Evolutionary conservation across 2,113 vertebrate genomes (phyloP).

Genomic region (Antigone vipio): DNA sequence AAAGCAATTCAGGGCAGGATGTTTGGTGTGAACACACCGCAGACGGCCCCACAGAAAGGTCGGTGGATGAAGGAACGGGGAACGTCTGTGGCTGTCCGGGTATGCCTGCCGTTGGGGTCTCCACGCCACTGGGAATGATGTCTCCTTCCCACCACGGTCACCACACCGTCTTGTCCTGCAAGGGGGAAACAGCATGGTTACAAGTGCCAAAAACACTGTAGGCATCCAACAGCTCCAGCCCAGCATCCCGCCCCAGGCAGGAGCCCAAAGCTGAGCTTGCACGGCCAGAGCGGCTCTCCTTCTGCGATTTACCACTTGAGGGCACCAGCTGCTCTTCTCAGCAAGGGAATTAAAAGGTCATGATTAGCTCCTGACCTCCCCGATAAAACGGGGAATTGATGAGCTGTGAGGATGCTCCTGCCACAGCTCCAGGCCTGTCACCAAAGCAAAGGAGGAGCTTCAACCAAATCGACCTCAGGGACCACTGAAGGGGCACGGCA

Average conservation of each 20-base stretch:
- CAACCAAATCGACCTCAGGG: background rate
- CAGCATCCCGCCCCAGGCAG: background rate
- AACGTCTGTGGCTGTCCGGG: background rate
- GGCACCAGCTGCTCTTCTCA: conserved; percentile 58
- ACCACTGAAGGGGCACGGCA: fast-evolving
- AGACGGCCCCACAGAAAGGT: background rate
- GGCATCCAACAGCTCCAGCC: background rate
- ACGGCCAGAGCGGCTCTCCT: background rate
- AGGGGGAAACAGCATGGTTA: background rate
- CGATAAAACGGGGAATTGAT: fast-evolving
- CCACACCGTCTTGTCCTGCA: conserved; percentile 34
- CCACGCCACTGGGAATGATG: background rate
- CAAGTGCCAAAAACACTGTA: background rate
- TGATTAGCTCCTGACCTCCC: background rate
- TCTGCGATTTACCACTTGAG: conserved; percentile 52
- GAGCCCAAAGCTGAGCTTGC: background rate
- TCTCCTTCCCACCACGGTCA: background rate
- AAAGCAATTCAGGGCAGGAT: background rate
- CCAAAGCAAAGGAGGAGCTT: too few relatives aligned
- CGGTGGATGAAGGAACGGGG: background rate
- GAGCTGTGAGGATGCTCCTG: background rate
- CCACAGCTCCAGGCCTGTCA: background rate
- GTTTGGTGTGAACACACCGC: background rate
- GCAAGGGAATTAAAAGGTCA: conserved; percentile 59
- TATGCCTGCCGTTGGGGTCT: background rate